A percentile compares a stretch with the other conserved stretches of the same genome.
These are phyloP conservation scores for Sclerurus mexicanus DNA, from an alignment of 2,113 vertebrate genomes.

Conservation along the genomic window DNA sequence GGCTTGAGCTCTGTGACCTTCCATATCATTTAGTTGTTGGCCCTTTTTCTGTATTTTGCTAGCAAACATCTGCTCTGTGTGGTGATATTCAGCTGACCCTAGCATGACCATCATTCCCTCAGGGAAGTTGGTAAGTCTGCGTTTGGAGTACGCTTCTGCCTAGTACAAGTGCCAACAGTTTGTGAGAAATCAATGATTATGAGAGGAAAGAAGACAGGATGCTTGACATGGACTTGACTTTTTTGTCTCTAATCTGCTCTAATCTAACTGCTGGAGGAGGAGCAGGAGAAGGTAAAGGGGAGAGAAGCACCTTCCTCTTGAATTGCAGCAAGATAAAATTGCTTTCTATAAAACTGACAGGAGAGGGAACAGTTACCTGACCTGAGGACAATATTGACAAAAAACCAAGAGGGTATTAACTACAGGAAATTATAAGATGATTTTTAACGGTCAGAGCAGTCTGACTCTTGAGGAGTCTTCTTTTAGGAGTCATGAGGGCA, in stretches of 20 bases:
- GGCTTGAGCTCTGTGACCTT: neutral
- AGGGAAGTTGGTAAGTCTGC: neutral
- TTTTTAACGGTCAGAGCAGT: neutral
- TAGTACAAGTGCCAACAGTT: neutral
- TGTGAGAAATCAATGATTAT: neutral
- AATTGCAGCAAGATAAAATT: neutral
- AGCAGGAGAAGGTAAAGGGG: neutral
- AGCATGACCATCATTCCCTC: neutral
- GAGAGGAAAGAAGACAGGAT: neutral
- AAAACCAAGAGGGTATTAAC: neutral
- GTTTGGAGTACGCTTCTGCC: neutral
- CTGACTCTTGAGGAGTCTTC: neutral
- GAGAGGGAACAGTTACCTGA: neutral
- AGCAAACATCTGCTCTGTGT: neutral
- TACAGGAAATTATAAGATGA: neutral
- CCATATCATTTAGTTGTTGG: neutral
- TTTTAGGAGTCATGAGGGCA: neutral
- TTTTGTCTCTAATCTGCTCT: neutral
- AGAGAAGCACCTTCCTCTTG: neutral
- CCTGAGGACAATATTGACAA: neutral
- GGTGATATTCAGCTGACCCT: neutral
- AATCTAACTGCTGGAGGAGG: neutral
- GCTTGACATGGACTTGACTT: neutral
- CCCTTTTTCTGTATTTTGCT: neutral
- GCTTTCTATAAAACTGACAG: neutral